Percentiles rank a stretch among this genome's conserved stretches.
Evolutionary conservation across 2,888 invertebrate species (phyloP).

Genomic region (Brachyptera putata): DNA sequence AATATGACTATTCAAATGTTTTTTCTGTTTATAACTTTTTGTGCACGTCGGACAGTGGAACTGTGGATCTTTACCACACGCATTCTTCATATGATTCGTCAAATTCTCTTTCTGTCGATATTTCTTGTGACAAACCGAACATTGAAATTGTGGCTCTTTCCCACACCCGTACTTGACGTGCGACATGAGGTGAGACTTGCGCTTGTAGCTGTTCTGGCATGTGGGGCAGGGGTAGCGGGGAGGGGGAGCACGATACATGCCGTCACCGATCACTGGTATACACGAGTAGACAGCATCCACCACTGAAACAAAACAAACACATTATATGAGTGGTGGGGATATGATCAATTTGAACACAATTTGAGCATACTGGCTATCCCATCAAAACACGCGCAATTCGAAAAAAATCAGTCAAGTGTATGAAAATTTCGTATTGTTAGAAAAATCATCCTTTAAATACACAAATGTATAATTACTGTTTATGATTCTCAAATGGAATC

Average conservation of each 20-base stretch:
- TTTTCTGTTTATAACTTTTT: slow-evolving; percentile 43
- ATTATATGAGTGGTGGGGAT: too few species aligned
- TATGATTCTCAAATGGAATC: too few species aligned
- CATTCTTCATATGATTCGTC: slow-evolving; percentile 34
- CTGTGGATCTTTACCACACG: slow-evolving; percentile 46
- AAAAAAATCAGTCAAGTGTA: too few species aligned
- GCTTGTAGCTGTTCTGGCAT: background rate
- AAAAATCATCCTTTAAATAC: too few species aligned
- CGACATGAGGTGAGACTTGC: background rate
- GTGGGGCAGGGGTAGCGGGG: background rate
- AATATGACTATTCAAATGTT: slow-evolving; percentile 36
- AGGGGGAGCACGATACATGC: background rate
- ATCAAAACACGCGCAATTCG: too few species aligned
- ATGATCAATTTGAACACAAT: too few species aligned
- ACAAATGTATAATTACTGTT: too few species aligned
- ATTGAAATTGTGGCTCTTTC: background rate
- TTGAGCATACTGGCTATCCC: too few species aligned
- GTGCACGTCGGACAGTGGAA: slow-evolving; percentile 44
- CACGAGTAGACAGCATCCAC: background rate
- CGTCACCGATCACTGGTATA: background rate
- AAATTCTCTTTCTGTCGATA: background rate
- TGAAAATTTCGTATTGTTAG: too few species aligned
- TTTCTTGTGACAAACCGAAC: background rate
- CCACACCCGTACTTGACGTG: background rate
- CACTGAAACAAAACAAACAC: background rate